Conservation (phyloP, 1,140 invertebrate species). For the Thaumatotibia leucotreta region DNA sequence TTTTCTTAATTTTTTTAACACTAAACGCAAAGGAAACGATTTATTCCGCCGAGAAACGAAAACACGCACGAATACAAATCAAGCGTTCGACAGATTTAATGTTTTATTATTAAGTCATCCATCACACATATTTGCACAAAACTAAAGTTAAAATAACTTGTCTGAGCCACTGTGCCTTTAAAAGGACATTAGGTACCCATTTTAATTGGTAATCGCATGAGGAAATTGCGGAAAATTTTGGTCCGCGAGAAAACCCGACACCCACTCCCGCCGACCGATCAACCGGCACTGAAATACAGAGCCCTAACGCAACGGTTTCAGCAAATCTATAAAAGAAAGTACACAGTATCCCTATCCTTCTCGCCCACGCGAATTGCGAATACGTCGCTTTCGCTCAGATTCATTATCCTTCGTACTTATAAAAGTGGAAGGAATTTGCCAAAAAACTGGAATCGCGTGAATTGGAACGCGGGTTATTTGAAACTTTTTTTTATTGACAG, state of each 20-base stretch:
- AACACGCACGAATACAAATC: slow-evolving; percentile 21
- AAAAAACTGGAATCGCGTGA: slow-evolving; percentile 44
- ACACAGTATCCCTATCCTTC: slow-evolving; percentile 42
- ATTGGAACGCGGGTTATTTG: slow-evolving; percentile 40
- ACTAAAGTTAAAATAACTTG: background rate
- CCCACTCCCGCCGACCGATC: slow-evolving; percentile 19
- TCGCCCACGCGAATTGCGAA: slow-evolving; percentile 21
- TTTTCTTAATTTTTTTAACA: slow-evolving; percentile 2
- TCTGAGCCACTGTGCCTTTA: background rate
- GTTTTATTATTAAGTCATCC: slow-evolving; percentile 13
- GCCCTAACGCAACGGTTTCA: slow-evolving; percentile 51
- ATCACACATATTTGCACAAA: background rate
- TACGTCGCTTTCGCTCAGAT: slow-evolving; percentile 27
- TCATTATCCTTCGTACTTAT: slow-evolving; percentile 52
- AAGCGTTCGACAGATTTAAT: slow-evolving; percentile 15
- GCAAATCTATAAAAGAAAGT: slow-evolving; percentile 69
- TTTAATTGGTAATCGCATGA: slow-evolving; percentile 23
- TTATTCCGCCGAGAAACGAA: background rate
- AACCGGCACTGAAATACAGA: slow-evolving; percentile 37
- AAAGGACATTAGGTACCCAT: background rate
- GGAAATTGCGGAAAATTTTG: slow-evolving; percentile 38
- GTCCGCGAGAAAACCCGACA: slow-evolving; percentile 5
- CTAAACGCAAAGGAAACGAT: slow-evolving; percentile 4
- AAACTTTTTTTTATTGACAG: slow-evolving; percentile 12
- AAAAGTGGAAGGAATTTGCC: slow-evolving; percentile 49